These are phyloP conservation scores for Argyresthia goedartella DNA, from an alignment of 2,888 invertebrate species.

Conservation along the genomic window DNA sequence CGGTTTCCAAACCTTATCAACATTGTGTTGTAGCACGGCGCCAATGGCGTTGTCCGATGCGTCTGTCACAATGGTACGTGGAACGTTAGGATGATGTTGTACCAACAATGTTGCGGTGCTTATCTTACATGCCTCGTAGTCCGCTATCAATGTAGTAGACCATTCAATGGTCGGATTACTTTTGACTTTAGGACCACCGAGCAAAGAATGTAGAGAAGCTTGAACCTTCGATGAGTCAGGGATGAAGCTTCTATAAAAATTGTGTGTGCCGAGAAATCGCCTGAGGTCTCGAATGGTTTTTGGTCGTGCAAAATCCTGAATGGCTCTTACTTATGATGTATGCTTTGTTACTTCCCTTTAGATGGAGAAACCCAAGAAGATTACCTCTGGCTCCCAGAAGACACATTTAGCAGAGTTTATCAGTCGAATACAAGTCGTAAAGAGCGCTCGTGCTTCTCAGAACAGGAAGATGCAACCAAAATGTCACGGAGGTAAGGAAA, in stretches of 20 bases:
- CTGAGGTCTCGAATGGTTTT: constrained; percentile 14
- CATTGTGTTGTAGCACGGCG: constrained; percentile 28
- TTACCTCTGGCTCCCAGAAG: too few species aligned
- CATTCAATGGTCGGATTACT: constrained; percentile 18
- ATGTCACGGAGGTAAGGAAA: too few species aligned
- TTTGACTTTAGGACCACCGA: constrained; percentile 18
- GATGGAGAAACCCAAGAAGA: constrained; percentile 14
- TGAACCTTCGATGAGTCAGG: constrained; percentile 26
- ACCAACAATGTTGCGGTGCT: constrained; percentile 17
- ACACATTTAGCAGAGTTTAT: too few species aligned
- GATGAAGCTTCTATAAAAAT: constrained; percentile 11
- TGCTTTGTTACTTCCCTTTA: constrained; percentile 22
- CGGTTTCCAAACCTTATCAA: constrained; percentile 20
- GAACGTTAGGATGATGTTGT: constrained; percentile 16
- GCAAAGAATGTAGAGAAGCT: constrained; percentile 23
- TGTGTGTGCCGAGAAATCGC: constrained; percentile 18
- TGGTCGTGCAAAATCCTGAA: constrained; percentile 15
- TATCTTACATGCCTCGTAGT: constrained; percentile 21
- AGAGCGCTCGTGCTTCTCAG: too few species aligned
- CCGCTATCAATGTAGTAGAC: constrained; percentile 12
- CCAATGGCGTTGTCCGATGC: too few species aligned
- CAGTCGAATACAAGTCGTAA: too few species aligned
- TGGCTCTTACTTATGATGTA: constrained; percentile 20
- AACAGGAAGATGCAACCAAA: too few species aligned
- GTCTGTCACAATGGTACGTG: constrained; percentile 20